Evolutionary conservation across 2,113 vertebrate species (phyloP), one percentile per base, ranked within the genome.

Genomic region (Syngnathus scovelli): DNA sequence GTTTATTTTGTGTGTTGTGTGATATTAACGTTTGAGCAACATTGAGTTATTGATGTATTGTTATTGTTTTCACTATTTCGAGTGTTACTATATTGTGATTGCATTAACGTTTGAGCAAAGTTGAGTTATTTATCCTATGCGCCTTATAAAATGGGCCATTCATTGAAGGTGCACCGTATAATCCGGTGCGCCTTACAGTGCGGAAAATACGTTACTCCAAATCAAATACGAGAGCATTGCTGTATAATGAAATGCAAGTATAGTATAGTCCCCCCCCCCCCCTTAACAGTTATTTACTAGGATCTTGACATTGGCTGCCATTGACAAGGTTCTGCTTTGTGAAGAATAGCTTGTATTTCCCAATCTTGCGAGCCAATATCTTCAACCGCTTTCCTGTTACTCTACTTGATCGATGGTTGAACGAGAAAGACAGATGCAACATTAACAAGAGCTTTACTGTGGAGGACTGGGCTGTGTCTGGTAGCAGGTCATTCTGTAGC

Each of bases 381-480:
- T 33, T 67, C 7, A 60, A 52, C 59, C 16, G 21, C 9, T n/a
- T 16, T 43, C 16, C 12, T 46, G 37, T 19, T 33, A 56, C 41
- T 21, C 9, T 55, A 37, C 48, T 61, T 54, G 1, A 64, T 64
- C 52, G 71, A 46, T n/a, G 16, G 68, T 39, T 27, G 37, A 63
- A n/a, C 44, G 56, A 52, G 38, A 52, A 78, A 73, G 49, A 55
- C 61, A 67, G 67, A 37, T 66, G 18, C 39, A 72, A 67, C 70
- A 41, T 13, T 19, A 68, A 74, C 38, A 76, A 55, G 68, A 27
- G 58, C 68, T 72, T 16, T 38, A 11, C 36, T 21, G 39, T 41
- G 23, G 21, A 1, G 15, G 15, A 36, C 16, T 23, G 36, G 27
- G 5, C 38, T 71, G 23, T 36, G 49, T 74, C 43, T 66, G 51